Evolutionary conservation across 2,888 invertebrate species (phyloP).

Genomic region (Lepidochrysops patricia): DNA sequence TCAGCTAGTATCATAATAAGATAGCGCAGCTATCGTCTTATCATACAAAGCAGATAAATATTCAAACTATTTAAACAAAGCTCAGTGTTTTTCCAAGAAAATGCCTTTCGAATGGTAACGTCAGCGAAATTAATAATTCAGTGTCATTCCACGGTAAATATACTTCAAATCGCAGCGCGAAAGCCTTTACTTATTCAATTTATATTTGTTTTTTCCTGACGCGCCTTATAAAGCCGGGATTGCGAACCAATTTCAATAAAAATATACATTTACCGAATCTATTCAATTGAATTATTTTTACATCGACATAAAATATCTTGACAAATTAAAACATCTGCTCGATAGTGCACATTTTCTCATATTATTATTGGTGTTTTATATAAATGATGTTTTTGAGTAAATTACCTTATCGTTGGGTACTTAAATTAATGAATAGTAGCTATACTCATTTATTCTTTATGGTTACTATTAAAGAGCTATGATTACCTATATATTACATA

Average conservation of each 20-base stretch:
- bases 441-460: too few relatives aligned
- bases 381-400: not conserved
- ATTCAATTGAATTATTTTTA: constrained; percentile 17
- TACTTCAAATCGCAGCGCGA: constrained; percentile 18
- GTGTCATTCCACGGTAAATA: constrained; percentile 15
- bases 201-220: constrained; percentile 34
- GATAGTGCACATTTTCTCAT: not conserved
- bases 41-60: not conserved
- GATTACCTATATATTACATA: too few relatives aligned
- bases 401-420: not conserved
- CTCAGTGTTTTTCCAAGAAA: not conserved
- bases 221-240: constrained; percentile 39
- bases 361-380: not conserved
- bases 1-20: too few relatives aligned
- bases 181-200: constrained; percentile 40
- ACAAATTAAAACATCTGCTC: constrained; percentile 13
- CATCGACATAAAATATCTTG: constrained; percentile 23
- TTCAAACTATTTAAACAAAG: not conserved
- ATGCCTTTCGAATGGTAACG: not conserved
- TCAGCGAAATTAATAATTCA: constrained; percentile 15
- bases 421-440: too few relatives aligned
- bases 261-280: constrained; percentile 20
- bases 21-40: not conserved
- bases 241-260: constrained; percentile 46
- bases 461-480: too few relatives aligned